Percentiles rank a stretch among this genome's conserved stretches.
Evolutionary conservation across 2,888 invertebrate genomes (phyloP).

Genomic region (Drosophila limbata): DNA sequence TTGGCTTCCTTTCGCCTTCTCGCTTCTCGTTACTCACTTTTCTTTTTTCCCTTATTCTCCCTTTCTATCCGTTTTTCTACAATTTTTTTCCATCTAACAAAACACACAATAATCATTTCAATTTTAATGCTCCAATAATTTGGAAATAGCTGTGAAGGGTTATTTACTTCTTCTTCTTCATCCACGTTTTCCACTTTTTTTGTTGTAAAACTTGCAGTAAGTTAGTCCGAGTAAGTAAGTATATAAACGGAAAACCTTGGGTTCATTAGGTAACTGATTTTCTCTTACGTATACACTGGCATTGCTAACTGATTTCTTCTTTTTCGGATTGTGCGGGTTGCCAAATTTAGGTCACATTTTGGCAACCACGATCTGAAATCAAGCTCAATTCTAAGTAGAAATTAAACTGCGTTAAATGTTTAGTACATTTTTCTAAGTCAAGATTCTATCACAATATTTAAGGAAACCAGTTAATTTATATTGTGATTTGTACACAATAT

Average conservation of each 20-base stretch:
- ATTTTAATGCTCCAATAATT: constrained; percentile 82
- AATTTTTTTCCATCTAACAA: constrained; percentile 38
- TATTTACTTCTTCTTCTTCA: constrained; percentile 38
- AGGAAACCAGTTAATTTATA: no score
- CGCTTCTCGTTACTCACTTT: constrained; percentile 28
- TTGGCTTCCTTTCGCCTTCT: constrained; percentile 54
- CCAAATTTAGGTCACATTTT: constrained; percentile 45
- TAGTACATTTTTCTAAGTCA: neutral
- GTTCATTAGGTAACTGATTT: constrained; percentile 53
- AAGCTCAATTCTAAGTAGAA: neutral
- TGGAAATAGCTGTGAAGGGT: constrained; percentile 69
- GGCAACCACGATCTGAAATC: constrained; percentile 13
- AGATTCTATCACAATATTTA: no score
- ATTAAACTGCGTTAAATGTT: neutral
- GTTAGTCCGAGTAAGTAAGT: constrained; percentile 15
- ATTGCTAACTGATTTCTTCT: constrained; percentile 6
- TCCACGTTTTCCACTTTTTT: neutral
- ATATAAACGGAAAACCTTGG: constrained; percentile 41
- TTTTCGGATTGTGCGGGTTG: constrained; percentile 26
- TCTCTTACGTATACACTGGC: constrained; percentile 7
- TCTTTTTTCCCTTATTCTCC: constrained; percentile 21
- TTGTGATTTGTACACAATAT: no score
- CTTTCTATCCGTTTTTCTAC: constrained; percentile 15
- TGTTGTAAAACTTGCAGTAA: constrained; percentile 13
- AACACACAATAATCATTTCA: constrained; percentile 78